A percentile compares a stretch with the other conserved stretches of the same genome.
These are phyloP conservation scores for Peromyscus maniculatus DNA, from an alignment of 2,113 vertebrate genomes.

Conservation along the genomic window DNA sequence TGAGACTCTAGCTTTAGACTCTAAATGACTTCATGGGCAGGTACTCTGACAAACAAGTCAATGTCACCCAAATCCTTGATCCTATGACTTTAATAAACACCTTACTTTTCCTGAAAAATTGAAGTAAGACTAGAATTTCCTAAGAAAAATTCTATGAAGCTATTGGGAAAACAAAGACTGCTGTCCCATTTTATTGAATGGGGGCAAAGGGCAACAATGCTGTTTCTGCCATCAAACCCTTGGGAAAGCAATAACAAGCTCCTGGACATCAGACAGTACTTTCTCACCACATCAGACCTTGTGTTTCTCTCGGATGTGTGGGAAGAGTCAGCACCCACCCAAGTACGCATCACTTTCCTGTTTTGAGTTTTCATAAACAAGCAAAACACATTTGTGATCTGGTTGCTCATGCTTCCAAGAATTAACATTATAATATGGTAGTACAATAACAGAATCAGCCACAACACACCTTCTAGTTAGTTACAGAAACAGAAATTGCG, in stretches of 20 bases:
- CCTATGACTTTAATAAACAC: background rate
- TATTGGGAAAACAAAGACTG: background rate
- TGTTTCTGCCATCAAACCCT: background rate
- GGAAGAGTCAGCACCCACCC: background rate
- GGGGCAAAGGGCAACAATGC: background rate
- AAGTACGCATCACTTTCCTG: background rate
- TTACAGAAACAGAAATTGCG: background rate
- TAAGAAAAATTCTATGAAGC: background rate
- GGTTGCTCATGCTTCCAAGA: background rate
- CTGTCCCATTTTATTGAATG: background rate
- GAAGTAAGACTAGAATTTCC: background rate
- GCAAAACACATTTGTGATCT: too few relatives aligned
- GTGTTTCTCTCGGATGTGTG: background rate
- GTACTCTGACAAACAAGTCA: background rate
- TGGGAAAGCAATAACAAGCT: background rate
- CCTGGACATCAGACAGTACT: background rate
- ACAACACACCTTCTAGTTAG: background rate
- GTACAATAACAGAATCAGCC: background rate
- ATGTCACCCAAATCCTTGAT: background rate
- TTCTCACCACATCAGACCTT: rapidly evolving
- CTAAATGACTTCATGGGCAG: background rate
- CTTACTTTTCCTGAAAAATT: background rate
- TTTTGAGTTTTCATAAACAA: background rate
- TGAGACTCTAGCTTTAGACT: background rate
- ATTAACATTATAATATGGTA: background rate